phyloP scores from a whole-genome alignment of 1,140 invertebrate genomes.

The Trichonephila clavata region DNA sequence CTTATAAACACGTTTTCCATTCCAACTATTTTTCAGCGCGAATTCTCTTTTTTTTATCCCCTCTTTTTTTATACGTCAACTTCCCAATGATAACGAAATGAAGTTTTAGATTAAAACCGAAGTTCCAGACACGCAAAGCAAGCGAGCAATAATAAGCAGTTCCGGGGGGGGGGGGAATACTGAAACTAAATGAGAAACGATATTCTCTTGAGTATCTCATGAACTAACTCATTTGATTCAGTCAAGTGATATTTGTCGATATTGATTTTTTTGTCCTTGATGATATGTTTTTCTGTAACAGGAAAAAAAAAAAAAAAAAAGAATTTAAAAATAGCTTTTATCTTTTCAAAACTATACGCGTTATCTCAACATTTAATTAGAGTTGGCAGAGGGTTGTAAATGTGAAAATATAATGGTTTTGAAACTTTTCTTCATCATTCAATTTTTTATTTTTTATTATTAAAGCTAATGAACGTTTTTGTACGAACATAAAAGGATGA shows the following conservation, averaged over 20 bases:
- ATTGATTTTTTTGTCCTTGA: not conserved
- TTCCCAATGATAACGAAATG: slow-evolving; percentile 14
- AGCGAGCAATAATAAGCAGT: not conserved
- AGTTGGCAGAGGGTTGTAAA: too few species aligned
- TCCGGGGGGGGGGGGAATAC: too few species aligned
- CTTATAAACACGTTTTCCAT: not conserved
- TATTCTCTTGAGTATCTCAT: not conserved
- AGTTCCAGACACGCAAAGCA: not conserved
- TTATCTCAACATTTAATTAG: too few species aligned
- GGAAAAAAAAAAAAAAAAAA: too few species aligned
- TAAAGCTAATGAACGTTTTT: too few species aligned
- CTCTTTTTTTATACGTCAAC: not conserved
- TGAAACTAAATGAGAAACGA: slow-evolving; percentile 9
- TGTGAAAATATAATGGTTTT: too few species aligned
- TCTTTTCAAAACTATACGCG: too few species aligned
- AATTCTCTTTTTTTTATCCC: not conserved
- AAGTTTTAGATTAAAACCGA: slow-evolving; percentile 24
- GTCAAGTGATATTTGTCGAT: not conserved
- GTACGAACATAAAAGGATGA: too few species aligned
- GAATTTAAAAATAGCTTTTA: too few species aligned
- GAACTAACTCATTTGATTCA: not conserved
- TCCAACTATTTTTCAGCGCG: not conserved
- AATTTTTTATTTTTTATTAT: too few species aligned
- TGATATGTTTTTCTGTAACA: too few species aligned
- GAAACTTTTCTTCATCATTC: too few species aligned